Evolutionary conservation across 2,113 vertebrate genomes (phyloP).

Genomic region (Nibea albiflora): DNA sequence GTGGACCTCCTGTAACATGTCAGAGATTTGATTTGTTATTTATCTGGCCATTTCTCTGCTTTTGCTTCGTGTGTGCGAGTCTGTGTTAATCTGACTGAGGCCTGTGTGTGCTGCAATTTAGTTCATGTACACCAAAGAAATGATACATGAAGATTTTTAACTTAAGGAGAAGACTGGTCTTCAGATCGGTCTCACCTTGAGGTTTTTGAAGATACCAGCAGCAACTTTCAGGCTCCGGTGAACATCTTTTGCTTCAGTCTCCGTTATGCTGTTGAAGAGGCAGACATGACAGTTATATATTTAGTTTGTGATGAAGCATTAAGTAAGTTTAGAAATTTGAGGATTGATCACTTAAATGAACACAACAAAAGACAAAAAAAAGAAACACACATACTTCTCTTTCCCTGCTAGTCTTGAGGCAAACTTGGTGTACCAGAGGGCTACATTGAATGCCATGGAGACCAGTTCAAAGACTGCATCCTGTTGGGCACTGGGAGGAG

Average conservation of each 20-base stretch:
- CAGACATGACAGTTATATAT: slow-evolving; percentile 17
- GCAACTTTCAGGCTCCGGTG: slow-evolving; percentile 95
- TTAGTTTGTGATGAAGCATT: neutral
- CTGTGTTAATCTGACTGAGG: neutral
- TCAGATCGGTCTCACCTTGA: slow-evolving; percentile 87
- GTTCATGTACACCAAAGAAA: too few relatives aligned
- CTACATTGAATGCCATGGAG: slow-evolving; percentile 97
- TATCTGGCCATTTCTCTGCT: neutral
- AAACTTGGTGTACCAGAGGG: slow-evolving; percentile 97
- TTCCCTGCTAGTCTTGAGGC: slow-evolving; percentile 95
- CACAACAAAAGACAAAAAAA: neutral
- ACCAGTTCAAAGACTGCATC: slow-evolving; percentile 95
- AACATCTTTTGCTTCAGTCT: slow-evolving; percentile 97
- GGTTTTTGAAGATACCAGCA: slow-evolving; percentile 95
- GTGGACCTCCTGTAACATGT: slow-evolving; percentile 87
- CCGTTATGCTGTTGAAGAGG: slow-evolving; percentile 87
- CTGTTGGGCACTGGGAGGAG: slow-evolving; percentile 90
- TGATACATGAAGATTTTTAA: neutral
- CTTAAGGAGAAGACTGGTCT: neutral
- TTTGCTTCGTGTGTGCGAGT: too few relatives aligned
- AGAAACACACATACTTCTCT: slow-evolving; percentile 88
- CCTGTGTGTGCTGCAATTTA: too few relatives aligned
- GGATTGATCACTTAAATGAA: neutral
- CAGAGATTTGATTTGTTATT: too few relatives aligned
- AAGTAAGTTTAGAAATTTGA: neutral